These are phyloP conservation scores for Cassiopea andromeda DNA, from an alignment of 30 jellyfish, hydroid and myxozoan genomes.

Conservation along the genomic window DNA sequence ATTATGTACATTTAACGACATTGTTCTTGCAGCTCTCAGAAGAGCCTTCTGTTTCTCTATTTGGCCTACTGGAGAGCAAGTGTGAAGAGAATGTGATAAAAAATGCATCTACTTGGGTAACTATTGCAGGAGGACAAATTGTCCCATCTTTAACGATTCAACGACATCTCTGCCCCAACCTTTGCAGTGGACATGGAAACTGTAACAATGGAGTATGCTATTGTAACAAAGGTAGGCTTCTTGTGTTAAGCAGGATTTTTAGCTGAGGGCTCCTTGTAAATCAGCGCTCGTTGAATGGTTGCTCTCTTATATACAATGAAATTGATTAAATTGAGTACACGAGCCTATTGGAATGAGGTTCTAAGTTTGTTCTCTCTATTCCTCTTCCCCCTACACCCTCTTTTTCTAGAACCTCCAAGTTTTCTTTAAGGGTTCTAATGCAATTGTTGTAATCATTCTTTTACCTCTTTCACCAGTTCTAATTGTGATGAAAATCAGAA, in stretches of 20 bases:
- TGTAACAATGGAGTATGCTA: constrained; percentile 67
- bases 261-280: no score
- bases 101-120: constrained; percentile 78
- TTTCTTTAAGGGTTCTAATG: no score
- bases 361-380: no score
- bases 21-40: constrained; percentile 22
- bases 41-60: constrained; percentile 67
- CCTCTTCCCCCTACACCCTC: no score
- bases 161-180: constrained; percentile 68
- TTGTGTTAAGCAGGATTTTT: not conserved
- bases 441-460: no score
- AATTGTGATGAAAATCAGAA: not conserved
- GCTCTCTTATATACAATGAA: no score
- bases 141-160: constrained; percentile 71
- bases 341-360: no score
- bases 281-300: no score
- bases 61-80: constrained; percentile 69
- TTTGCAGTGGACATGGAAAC: constrained; percentile 73
- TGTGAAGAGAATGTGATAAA: constrained; percentile 75
- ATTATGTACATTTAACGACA: no score
- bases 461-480: no score
- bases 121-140: constrained; percentile 60
- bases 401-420: no score
- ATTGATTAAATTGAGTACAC: no score
- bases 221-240: constrained; percentile 56